Percentiles rank a stretch among this genome's conserved stretches.
These are phyloP conservation scores for Acanthornis magna DNA, from an alignment of 2,797 vertebrate species.

Conservation along the genomic window DNA sequence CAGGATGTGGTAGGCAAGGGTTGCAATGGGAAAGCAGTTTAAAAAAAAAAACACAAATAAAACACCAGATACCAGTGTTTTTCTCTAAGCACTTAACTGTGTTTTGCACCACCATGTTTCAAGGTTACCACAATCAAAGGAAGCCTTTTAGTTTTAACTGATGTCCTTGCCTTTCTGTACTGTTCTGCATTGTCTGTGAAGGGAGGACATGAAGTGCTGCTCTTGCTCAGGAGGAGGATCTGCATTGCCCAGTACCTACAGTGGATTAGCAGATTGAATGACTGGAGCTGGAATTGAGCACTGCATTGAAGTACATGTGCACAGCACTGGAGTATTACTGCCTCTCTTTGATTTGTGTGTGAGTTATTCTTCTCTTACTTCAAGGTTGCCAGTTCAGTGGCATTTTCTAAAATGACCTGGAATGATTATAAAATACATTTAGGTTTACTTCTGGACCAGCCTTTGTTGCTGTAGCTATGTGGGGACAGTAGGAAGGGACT, in stretches of 20 bases:
- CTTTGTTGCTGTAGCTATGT: constrained; percentile 21
- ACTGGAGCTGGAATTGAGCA: neutral
- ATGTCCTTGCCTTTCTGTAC: neutral
- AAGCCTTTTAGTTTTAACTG: neutral
- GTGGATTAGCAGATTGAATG: neutral
- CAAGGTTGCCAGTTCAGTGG: neutral
- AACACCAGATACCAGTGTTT: neutral
- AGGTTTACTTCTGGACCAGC: neutral
- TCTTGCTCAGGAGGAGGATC: neutral
- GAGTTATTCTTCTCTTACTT: neutral
- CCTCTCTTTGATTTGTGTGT: neutral
- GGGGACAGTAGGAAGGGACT: neutral
- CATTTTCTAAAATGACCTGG: neutral
- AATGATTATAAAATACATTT: neutral
- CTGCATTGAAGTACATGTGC: neutral
- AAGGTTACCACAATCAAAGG: neutral
- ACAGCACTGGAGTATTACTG: neutral
- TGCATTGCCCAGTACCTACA: neutral
- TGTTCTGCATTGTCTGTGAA: neutral
- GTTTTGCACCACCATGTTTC: neutral
- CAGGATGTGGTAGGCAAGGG: neutral
- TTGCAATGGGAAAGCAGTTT: neutral
- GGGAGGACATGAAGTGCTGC: neutral
- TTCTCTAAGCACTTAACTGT: neutral
- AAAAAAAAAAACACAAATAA: neutral